Evolutionary conservation across 2,888 invertebrate genomes (phyloP).

Genomic region (Plebejus argus): DNA sequence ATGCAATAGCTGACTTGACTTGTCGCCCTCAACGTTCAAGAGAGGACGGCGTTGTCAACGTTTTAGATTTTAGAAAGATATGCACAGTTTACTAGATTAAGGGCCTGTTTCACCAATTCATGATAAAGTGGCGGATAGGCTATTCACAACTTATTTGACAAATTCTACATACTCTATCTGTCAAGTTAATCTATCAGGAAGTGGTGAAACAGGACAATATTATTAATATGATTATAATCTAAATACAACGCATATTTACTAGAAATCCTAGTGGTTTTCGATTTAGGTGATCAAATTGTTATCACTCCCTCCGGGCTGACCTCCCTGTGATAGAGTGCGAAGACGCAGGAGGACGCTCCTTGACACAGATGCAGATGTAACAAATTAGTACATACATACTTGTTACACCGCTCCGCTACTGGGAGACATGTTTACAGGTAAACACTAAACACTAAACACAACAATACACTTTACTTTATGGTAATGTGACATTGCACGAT

Average conservation of each 20-base stretch:
- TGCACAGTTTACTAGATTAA: too few relatives aligned
- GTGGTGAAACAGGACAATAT: too few relatives aligned
- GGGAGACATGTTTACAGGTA: not conserved
- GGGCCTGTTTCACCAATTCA: too few relatives aligned
- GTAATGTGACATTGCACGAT: not conserved
- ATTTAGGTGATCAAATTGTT: not conserved
- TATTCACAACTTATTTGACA: too few relatives aligned
- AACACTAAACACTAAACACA: not conserved
- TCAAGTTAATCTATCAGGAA: too few relatives aligned
- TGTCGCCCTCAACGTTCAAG: not conserved
- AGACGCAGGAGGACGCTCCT: not conserved
- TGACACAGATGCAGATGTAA: constrained; percentile 7
- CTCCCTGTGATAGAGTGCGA: not conserved
- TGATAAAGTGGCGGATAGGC: too few relatives aligned
- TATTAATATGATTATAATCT: too few relatives aligned
- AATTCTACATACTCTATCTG: too few relatives aligned
- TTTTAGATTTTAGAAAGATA: too few relatives aligned
- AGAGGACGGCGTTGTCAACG: too few relatives aligned
- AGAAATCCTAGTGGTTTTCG: not conserved
- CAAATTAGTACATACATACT: not conserved
- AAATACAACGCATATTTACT: not conserved
- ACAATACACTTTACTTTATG: not conserved
- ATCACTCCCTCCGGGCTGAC: not conserved
- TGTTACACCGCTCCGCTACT: not conserved
- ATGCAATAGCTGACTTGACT: not conserved